Conservation (phyloP, 1,140 invertebrate species). For the Drosophila leontia region DNA sequence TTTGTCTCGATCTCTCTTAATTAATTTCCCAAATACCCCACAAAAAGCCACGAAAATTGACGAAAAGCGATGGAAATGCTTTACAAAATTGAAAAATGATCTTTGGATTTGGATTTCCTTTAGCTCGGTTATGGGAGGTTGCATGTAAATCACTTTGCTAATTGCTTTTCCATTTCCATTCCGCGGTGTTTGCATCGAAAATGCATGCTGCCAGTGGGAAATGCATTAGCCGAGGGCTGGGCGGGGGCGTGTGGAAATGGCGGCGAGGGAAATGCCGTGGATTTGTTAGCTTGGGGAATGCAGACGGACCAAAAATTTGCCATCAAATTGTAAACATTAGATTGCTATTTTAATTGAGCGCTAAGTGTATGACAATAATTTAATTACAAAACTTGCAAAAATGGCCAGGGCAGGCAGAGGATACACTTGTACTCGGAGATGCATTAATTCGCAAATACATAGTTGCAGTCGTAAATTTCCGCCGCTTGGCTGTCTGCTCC, state of each 20-base stretch:
- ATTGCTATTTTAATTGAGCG: conserved; percentile 67
- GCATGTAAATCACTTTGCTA: conserved; percentile 79
- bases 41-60: conserved; percentile 35
- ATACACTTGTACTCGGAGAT: conserved; percentile 10
- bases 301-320: conserved; percentile 55
- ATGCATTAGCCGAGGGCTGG: conserved; percentile 28
- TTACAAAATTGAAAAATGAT: conserved; percentile 59
- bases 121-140: conserved; percentile 68
- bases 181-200: conserved; percentile 8
- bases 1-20: conserved; percentile 78
- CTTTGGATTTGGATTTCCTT: background rate
- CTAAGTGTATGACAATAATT: conserved; percentile 74
- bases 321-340: conserved; percentile 77
- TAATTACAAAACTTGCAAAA: conserved; percentile 67
- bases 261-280: conserved; percentile 2
- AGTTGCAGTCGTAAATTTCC: conserved; percentile 49
- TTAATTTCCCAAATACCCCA: conserved; percentile 72
- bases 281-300: conserved; percentile 14
- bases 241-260: conserved; percentile 6
- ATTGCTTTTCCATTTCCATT: conserved; percentile 73
- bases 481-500: conserved; percentile 22
- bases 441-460: conserved; percentile 29
- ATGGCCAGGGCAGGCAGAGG: conserved; percentile 14
- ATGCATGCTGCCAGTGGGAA: conserved; percentile 16
- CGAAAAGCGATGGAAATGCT: conserved; percentile 26